Percentiles rank a stretch among this genome's conserved stretches.
phyloP scores from a whole-genome alignment of 2,888 invertebrate genomes.

The Tipula vernalis region DNA sequence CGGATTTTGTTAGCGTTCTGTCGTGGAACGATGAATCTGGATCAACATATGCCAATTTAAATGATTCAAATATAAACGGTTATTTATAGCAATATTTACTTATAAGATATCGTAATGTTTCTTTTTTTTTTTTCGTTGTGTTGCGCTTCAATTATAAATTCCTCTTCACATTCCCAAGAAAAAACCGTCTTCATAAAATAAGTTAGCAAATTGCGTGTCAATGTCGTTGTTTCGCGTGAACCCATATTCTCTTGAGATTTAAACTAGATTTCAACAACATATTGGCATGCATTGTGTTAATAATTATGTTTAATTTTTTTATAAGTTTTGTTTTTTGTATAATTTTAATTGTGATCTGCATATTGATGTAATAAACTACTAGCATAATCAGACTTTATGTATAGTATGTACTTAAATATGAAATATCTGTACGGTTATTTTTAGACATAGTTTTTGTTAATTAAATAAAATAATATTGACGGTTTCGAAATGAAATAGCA shows the following conservation, averaged over 20 bases:
- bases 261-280: background rate
- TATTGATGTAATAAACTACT: background rate
- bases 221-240: background rate
- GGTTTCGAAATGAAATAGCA: background rate
- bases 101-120: background rate
- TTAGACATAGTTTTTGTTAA: background rate
- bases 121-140: background rate
- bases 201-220: background rate
- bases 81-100: conserved; percentile 10
- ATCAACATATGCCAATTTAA: conserved; percentile 29
- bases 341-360: background rate
- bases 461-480: background rate
- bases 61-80: conserved; percentile 23
- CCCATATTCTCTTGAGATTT: background rate
- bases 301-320: background rate
- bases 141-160: background rate
- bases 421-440: background rate
- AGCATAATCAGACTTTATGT: background rate
- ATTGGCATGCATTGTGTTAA: background rate
- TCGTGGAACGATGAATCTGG: conserved; percentile 53
- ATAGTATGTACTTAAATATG: background rate
- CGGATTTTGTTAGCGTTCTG: conserved; percentile 57
- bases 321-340: background rate
- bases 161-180: background rate
- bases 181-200: background rate